Conservation (phyloP, 2,797 vertebrate species). For the Microcaecilia unicolor region DNA sequence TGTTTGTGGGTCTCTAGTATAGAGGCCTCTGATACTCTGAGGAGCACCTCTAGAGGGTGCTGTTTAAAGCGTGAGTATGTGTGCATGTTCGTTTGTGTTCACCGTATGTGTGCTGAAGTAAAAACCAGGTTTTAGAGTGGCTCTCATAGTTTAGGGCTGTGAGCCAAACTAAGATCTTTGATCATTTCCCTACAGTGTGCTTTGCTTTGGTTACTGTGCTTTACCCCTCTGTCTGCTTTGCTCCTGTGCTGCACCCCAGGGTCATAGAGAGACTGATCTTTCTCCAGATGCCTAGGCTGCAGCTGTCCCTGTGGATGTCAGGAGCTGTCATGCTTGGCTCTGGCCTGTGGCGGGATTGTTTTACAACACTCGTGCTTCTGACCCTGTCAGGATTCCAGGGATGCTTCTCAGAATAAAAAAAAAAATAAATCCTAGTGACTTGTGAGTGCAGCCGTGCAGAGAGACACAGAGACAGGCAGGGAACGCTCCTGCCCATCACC, state of each 20-base stretch:
- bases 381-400: conserved; percentile 64
- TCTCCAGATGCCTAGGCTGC: conserved; percentile 9
- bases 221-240: background rate
- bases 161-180: background rate
- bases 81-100: too few relatives aligned
- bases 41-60: background rate
- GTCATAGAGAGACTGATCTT: background rate
- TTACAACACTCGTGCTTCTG: conserved; percentile 55
- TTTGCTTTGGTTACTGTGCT: background rate
- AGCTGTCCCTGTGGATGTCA: conserved; percentile 7
- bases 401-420: conserved; percentile 68
- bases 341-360: conserved; percentile 34
- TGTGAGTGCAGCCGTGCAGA: conserved; percentile 11
- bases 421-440: conserved; percentile 50
- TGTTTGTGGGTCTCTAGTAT: background rate
- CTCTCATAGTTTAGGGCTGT: background rate
- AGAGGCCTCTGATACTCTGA: background rate
- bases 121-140: background rate
- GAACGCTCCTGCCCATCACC: conserved; percentile 13
- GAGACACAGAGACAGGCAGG: background rate
- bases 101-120: too few relatives aligned
- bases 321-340: background rate
- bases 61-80: background rate
- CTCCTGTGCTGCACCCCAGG: background rate
- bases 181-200: background rate